Base-by-base conservation (phyloP, 64 coral and sea anemone species). In the Stichodactyla mertensii region DNA sequence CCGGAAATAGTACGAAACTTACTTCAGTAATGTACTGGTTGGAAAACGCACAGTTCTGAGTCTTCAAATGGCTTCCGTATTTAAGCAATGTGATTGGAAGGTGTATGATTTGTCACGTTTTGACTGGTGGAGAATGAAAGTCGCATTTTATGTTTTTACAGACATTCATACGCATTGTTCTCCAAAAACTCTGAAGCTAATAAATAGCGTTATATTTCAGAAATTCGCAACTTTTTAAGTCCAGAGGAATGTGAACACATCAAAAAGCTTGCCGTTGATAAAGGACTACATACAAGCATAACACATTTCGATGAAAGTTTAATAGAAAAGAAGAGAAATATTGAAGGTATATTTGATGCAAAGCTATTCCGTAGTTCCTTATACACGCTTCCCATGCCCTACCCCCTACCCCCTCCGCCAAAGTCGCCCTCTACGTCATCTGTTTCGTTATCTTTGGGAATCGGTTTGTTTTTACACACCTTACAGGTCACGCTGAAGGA, bases 201-300 rank as follows among this genome's bases (percentile, higher is more conserved):
- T 5, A 18, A 16, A 20, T 69, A 2, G 7, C 7, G 9, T 81
- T 81, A 2, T 77, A 87, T 82, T 36, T 9, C 66, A 92, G 90
- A 92, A 87, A 87, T 92, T 52, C 90, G 81, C 27, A 64, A 92
- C 61, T 92, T 92, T 83, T 57, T 92, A 10, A 87, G 85, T 31
- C 77, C 69, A 58, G 80, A 64, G 6, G 90, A 92, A 77, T 57
- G 77, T 20, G 86, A 92, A 36, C 77, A 92, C 77, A 92, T 92
- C 78, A 82, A 87, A 9, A 86, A 22, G 61, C 86, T 87, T 36
- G 90, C 90, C 4, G 55, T 82, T 5, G 80, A 18, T 7, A 28
- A 82, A 16, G 90, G 90, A 16, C 90, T 91, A 0, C 90, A 86
- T n/a, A 86, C 77, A 51, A 91, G 90, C 51, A 86, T 87, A 69